Evolutionary conservation across 2,113 vertebrate genomes (phyloP).

Genomic region (Austrofundulus limnaeus): DNA sequence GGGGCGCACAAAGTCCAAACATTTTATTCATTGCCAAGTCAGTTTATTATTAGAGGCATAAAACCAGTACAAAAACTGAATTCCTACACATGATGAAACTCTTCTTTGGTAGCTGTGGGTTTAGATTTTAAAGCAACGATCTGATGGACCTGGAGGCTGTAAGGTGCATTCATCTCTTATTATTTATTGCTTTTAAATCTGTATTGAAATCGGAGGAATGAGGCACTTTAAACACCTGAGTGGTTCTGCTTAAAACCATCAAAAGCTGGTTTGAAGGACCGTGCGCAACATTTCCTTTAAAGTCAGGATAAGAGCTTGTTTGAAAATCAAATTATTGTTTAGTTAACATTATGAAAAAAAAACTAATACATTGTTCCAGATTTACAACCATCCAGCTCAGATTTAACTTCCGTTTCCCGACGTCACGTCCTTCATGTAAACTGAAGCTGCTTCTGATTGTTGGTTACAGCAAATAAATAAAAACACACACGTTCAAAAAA

Average conservation of each 20-base stretch:
- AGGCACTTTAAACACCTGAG: slow-evolving; percentile 1
- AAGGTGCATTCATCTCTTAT: neutral
- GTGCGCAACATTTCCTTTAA: neutral
- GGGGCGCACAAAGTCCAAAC: neutral
- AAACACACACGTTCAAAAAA: neutral
- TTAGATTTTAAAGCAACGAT: neutral
- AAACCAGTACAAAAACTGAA: neutral
- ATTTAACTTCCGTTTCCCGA: neutral
- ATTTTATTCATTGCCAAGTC: neutral
- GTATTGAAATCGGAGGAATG: neutral
- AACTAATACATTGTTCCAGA: too few species aligned
- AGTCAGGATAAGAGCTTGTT: neutral
- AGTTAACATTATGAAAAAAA: too few species aligned
- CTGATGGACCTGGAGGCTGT: too few species aligned
- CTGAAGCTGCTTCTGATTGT: neutral
- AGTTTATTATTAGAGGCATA: neutral
- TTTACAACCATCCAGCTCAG: neutral
- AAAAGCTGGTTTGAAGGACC: neutral
- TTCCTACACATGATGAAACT: neutral
- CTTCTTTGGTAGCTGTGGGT: neutral
- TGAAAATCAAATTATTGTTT: too few species aligned
- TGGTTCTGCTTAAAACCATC: neutral
- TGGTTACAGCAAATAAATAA: slow-evolving; percentile 5
- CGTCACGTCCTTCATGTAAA: neutral
- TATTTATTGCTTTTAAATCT: neutral